Evolutionary conservation across 2,113 vertebrate species (phyloP), one percentile per base, ranked within the genome.

Genomic region (Istiophorus platypterus): DNA sequence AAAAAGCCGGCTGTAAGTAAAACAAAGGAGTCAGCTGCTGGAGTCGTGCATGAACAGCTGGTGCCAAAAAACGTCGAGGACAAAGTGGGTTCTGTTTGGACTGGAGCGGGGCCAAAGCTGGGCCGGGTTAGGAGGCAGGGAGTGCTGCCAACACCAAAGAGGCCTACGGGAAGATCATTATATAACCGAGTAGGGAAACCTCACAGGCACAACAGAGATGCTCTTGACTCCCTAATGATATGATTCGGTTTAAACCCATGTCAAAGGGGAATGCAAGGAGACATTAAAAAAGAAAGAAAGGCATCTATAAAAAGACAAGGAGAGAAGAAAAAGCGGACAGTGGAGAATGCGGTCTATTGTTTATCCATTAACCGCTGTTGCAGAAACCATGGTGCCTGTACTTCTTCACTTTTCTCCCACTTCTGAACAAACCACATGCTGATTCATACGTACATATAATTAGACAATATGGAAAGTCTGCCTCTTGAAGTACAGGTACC

Each of bases 1-100:
- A 87, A 85, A 92, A 90, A 79, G 63, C 52, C 71, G 74, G 59
- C 80, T 76, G 80, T 81, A 88, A 91, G 81, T 85, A 39, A 89
- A 92, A 94, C 93, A 95, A 95, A 94, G 89, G 88, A 92, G 93
- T 95, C 93, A 95, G 93, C 94, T 95, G 95, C 94, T 92, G 91
- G 80, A 92, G 91, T 94, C 72, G 82, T 82, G 90, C 81, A 76
- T 37, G 70, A 94, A 95, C 95, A 95, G 94, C 93, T 94, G 95
- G 92, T 95, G 94, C 92, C 91, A 94, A 94, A 39, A 92, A 93
- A 92, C 89, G 92, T 72, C 37, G 67, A 91, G 91, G 92, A 95
- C 94, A 95, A 94, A 94, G 93, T 90, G 92, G 90, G 91, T 94
- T 93, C 92, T 94, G 94, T 95, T 94, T 93, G 88, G 80, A 86